A percentile compares a stretch with the other conserved stretches of the same genome.
Conservation (phyloP, 2,113 vertebrate species). For the Megalops atlanticus region DNA sequence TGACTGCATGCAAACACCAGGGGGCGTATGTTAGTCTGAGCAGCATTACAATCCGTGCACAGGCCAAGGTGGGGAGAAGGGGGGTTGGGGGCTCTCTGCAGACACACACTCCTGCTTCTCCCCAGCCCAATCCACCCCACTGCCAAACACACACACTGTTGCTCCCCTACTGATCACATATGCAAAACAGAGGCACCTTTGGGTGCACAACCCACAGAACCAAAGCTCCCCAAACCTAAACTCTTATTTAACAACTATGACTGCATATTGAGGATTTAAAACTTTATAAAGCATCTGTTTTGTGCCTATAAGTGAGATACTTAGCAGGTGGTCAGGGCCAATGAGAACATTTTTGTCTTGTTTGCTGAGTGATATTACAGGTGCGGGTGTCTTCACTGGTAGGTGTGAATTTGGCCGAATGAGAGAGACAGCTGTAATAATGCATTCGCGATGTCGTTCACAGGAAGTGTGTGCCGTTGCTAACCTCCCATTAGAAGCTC, state of each 20-base stretch:
- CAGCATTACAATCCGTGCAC: slow-evolving; percentile 70
- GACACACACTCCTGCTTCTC: slow-evolving; percentile 18
- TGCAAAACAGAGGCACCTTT: background rate
- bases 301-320: background rate
- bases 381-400: background rate
- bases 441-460: background rate
- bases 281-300: background rate
- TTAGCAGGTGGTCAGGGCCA: background rate
- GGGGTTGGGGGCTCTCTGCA: background rate
- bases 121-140: slow-evolving; percentile 2
- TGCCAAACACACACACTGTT: slow-evolving; percentile 9
- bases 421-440: background rate
- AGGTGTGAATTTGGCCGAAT: background rate
- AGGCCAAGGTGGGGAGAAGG: slow-evolving; percentile 47
- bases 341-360: background rate
- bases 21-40: slow-evolving; percentile 76
- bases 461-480: background rate
- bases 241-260: background rate
- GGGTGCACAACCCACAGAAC: background rate
- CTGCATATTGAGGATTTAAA: background rate
- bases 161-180: slow-evolving; percentile 12
- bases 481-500: background rate
- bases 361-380: background rate
- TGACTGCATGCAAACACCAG: slow-evolving; percentile 89
- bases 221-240: background rate